Evolutionary conservation across 2,888 invertebrate genomes (phyloP).

Genomic region (Tortricodes alternella): DNA sequence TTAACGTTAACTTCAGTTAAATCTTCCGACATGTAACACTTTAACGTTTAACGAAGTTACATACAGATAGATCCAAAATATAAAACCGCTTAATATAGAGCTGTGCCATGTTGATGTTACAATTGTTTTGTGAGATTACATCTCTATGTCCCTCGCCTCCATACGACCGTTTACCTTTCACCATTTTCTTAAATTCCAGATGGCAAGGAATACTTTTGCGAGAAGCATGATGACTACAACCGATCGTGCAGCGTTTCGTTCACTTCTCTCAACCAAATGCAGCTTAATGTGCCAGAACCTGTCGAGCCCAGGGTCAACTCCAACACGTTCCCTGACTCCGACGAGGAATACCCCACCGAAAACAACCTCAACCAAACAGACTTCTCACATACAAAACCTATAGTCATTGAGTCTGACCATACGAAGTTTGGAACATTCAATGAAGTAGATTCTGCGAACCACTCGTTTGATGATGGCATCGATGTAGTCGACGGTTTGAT

Average conservation of each 20-base stretch:
- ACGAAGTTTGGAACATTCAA: constrained; percentile 60
- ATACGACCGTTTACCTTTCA: not conserved
- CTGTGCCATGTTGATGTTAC: no score
- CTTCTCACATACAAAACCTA: constrained; percentile 74
- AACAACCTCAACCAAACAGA: constrained; percentile 76
- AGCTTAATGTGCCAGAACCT: constrained; percentile 70
- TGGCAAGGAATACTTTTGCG: constrained; percentile 76
- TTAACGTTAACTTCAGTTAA: no score
- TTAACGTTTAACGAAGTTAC: no score
- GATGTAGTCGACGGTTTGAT: constrained; percentile 68
- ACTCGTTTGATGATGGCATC: constrained; percentile 72
- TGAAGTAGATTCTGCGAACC: constrained; percentile 68
- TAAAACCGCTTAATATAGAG: no score
- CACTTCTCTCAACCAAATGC: constrained; percentile 70
- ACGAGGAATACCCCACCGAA: constrained; percentile 73
- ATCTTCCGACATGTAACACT: no score
- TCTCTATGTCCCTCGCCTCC: not conserved
- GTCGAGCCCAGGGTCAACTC: constrained; percentile 64
- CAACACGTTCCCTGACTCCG: constrained; percentile 66
- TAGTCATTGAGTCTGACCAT: constrained; percentile 71
- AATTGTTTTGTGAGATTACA: not conserved
- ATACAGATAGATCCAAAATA: no score
- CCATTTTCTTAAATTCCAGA: constrained; percentile 48
- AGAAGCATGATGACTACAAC: constrained; percentile 75
- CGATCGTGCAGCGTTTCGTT: constrained; percentile 71